Percentiles rank a stretch among this genome's conserved stretches.
Evolutionary conservation across 2,797 vertebrate genomes (phyloP).

Genomic region (Anabas testudineus): DNA sequence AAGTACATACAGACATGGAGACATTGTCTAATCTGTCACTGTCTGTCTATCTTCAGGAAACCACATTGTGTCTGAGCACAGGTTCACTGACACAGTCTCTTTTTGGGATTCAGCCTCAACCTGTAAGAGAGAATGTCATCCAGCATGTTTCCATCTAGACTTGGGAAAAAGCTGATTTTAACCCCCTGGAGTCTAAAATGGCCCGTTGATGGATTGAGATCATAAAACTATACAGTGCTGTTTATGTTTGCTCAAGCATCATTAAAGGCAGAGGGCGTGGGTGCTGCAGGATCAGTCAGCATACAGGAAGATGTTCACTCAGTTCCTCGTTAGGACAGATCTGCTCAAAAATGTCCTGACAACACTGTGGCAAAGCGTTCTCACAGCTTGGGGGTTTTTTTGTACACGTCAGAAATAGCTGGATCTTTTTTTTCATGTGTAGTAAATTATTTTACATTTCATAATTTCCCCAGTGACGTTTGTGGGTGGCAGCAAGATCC

Average conservation of each 20-base stretch:
- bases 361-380: slow-evolving; percentile 6
- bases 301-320: slow-evolving; percentile 25
- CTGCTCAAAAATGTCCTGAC: background rate
- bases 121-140: background rate
- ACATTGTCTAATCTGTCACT: background rate
- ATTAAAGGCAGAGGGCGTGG: slow-evolving; percentile 17
- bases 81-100: background rate
- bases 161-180: slow-evolving; percentile 5
- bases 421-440: slow-evolving; percentile 7
- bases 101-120: background rate
- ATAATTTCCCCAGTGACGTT: slow-evolving; percentile 24
- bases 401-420: background rate
- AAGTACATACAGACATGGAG: background rate
- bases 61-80: background rate
- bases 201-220: slow-evolving; percentile 25
- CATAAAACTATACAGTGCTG: slow-evolving; percentile 45
- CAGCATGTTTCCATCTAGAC: background rate
- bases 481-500: slow-evolving; percentile 1
- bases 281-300: slow-evolving; percentile 5
- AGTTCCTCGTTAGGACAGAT: slow-evolving; percentile 25
- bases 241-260: slow-evolving; percentile 22
- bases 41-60: background rate
- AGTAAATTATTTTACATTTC: slow-evolving; percentile 16
- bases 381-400: slow-evolving; percentile 23
- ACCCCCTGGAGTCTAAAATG: slow-evolving; percentile 24